These are phyloP conservation scores for Megalurothrips usitatus DNA, from an alignment of 2,888 invertebrate genomes.

Conservation along the genomic window DNA sequence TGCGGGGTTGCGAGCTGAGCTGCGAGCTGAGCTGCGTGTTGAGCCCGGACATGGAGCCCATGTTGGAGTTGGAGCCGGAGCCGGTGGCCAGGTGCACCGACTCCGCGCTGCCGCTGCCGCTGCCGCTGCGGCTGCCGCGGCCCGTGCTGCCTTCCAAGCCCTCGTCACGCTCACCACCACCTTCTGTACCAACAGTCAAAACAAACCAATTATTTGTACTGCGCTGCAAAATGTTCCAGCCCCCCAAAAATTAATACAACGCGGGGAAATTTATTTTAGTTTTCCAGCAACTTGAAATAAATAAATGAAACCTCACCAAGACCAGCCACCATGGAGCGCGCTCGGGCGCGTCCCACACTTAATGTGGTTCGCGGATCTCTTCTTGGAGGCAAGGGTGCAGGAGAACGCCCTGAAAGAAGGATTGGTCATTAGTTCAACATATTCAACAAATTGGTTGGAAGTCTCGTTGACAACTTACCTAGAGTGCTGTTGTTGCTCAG, in stretches of 20 bases:
- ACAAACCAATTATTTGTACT: background rate
- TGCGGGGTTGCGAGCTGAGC: slow-evolving; percentile 57
- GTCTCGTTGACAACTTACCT: slow-evolving; percentile 36
- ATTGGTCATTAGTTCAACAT: background rate
- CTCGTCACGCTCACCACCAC: slow-evolving; percentile 58
- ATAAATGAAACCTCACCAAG: slow-evolving; percentile 51
- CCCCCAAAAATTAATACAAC: background rate
- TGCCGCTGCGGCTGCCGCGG: no score
- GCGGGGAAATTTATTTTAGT: no score
- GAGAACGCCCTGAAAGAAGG: slow-evolving; percentile 52
- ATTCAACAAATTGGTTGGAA: background rate
- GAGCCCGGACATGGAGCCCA: slow-evolving; percentile 29
- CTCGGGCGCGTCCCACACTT: slow-evolving; percentile 85
- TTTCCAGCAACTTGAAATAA: no score
- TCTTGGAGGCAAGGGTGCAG: slow-evolving; percentile 88
- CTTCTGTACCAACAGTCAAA: slow-evolving; percentile 47
- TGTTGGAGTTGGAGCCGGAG: slow-evolving; percentile 16
- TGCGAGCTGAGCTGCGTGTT: slow-evolving; percentile 40
- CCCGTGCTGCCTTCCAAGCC: slow-evolving; percentile 34
- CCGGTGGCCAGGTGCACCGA: slow-evolving; percentile 57
- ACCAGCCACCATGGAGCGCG: slow-evolving; percentile 90
- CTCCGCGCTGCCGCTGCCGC: slow-evolving; percentile 67
- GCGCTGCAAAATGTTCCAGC: background rate
- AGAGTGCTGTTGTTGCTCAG: slow-evolving; percentile 53
- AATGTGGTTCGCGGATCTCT: slow-evolving; percentile 92